phyloP scores from a whole-genome alignment of 1,140 invertebrate species.

The Sarcophaga peregrina region DNA sequence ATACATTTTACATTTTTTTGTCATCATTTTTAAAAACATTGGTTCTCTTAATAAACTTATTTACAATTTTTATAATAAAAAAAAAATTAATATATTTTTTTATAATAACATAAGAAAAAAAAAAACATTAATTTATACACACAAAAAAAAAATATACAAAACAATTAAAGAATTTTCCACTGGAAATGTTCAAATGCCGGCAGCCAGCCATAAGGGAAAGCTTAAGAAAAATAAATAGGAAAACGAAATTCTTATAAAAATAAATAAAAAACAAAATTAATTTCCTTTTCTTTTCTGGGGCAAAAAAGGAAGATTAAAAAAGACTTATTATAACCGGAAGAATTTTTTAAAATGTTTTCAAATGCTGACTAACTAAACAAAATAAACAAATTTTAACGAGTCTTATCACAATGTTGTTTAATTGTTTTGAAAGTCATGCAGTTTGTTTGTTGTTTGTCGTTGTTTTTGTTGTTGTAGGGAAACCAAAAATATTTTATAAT shows the following conservation, averaged over 20 bases:
- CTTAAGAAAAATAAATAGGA: too few species aligned
- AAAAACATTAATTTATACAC: constrained; percentile 37
- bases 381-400: not conserved
- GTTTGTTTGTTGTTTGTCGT: not conserved
- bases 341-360: too few species aligned
- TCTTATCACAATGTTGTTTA: constrained; percentile 23
- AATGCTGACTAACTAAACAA: not conserved
- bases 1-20: constrained; percentile 9
- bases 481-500: constrained; percentile 27
- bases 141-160: constrained; percentile 19
- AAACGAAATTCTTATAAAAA: too few species aligned
- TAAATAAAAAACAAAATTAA: too few species aligned
- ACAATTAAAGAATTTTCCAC: not conserved
- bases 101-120: constrained; percentile 38
- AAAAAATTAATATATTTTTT: constrained; percentile 32
- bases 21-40: constrained; percentile 36
- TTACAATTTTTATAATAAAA: constrained; percentile 42
- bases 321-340: too few species aligned
- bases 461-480: not conserved
- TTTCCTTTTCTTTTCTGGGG: too few species aligned
- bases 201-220: too few species aligned
- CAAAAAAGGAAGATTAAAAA: too few species aligned
- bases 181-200: too few species aligned
- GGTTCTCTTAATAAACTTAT: constrained; percentile 39
- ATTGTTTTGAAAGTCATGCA: not conserved